Base-by-base conservation (phyloP, 92 coral and sea anemone genomes). In the Nematostella vectensis region DNA sequence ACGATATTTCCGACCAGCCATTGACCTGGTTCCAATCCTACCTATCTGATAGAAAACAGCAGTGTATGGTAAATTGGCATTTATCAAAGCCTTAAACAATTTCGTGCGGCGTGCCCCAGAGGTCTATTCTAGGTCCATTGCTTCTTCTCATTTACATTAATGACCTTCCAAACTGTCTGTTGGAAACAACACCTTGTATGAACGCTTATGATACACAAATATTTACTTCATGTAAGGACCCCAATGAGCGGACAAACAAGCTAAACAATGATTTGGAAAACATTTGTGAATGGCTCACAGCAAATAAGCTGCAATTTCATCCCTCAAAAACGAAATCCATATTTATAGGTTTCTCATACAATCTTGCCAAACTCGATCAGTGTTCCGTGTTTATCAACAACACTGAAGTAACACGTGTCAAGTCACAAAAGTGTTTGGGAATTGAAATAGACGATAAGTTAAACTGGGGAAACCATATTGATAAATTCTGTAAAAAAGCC, bases 81-180 rank as follows among this genome's bases (percentile, higher is more conserved):
- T 4, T 45, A 45, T 51, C 36, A 11, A 11, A 6, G 4, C 29
- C 57, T 12, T 12, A n/a, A 25, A 24, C 20, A 39, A 47, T 38
- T 1, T 1, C 27, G 17, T 61, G 58, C 28, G 76, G 83, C 8
- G 77, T 76, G 11, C 71, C 76, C 15, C 83, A 76, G 44, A 71
- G 83, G 23, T 68, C 71, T 26, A 76, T 59, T 47, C 52, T 76
- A 22, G 83, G 83, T 25, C 83, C 77, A 28, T 48, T 76, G 17
- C 31, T 68, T 26, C 69, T 61, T 39, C 48, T 76, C 29, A 21
- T 76, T 22, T 69, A 23, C n/a, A 68, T 76, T 25, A 76, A 76
- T 51, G 77, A 76, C 44, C 52, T 69, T 11, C 71, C 83, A 54
- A 69, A 76, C 47, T 76, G 76, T 61, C 47, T 74, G 24, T 47